phyloP scores from a whole-genome alignment of 2,888 invertebrate genomes.

The Polietes domitor region DNA sequence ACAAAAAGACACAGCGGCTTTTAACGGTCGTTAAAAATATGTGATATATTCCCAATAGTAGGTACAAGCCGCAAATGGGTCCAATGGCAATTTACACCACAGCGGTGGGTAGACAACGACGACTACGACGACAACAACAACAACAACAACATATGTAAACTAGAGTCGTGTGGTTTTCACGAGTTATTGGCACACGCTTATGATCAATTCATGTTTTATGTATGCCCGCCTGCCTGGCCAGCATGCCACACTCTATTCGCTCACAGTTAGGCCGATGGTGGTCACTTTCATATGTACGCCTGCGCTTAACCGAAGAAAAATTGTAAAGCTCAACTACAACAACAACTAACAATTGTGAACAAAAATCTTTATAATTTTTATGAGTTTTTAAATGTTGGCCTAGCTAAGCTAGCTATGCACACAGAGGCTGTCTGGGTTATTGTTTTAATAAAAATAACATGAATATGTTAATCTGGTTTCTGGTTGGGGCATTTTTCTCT shows the following conservation, averaged over 20 bases:
- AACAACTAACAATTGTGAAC: not conserved
- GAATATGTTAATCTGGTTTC: constrained; percentile 64
- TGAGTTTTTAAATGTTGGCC: constrained; percentile 64
- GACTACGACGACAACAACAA: constrained; percentile 37
- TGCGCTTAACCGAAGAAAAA: constrained; percentile 50
- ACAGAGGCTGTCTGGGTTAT: constrained; percentile 43
- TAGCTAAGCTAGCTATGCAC: not conserved
- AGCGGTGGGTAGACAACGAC: constrained; percentile 61
- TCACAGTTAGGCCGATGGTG: constrained; percentile 46
- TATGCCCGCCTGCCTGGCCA: not conserved
- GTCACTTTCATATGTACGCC: constrained; percentile 59
- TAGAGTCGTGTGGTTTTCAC: constrained; percentile 64
- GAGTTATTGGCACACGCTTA: constrained; percentile 66
- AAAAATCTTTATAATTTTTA: constrained; percentile 64
- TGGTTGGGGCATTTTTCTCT: no score
- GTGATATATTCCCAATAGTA: not conserved
- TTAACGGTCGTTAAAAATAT: constrained; percentile 5
- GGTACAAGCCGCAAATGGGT: not conserved
- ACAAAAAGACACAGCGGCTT: not conserved
- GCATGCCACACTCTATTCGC: constrained; percentile 30
- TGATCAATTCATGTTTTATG: constrained; percentile 62
- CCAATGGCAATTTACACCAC: constrained; percentile 64
- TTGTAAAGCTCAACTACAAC: not conserved
- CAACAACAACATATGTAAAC: constrained; percentile 40
- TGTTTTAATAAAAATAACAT: constrained; percentile 57